These are phyloP conservation scores for Stegostoma tigrinum DNA, from an alignment of 2,113 vertebrate species.

Conservation along the genomic window DNA sequence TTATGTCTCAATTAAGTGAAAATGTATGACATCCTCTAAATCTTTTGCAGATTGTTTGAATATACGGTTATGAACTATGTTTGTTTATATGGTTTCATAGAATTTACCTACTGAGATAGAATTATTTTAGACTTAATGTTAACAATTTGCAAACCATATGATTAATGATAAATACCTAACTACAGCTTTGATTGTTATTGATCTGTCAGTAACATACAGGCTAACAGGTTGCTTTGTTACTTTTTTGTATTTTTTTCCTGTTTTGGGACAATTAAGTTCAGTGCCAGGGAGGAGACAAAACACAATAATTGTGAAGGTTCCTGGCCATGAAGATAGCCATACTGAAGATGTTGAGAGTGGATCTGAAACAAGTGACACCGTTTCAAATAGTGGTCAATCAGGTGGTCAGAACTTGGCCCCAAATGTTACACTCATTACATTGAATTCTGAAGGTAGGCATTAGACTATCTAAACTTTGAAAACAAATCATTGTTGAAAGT, in stretches of 20 bases:
- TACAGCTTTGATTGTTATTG: neutral
- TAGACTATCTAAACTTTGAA: neutral
- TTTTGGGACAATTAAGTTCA: slow-evolving; percentile 54
- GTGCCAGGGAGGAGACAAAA: slow-evolving; percentile 80
- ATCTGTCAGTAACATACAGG: neutral
- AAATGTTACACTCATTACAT: slow-evolving; percentile 92
- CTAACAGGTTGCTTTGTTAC: neutral
- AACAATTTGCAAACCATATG: neutral
- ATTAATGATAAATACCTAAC: neutral
- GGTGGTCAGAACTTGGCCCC: slow-evolving; percentile 69
- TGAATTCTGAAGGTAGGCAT: slow-evolving; percentile 85
- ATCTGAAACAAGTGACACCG: slow-evolving; percentile 86
- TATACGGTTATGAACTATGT: neutral
- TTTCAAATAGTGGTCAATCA: slow-evolving; percentile 78
- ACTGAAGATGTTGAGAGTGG: slow-evolving; percentile 88
- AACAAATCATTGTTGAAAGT: neutral
- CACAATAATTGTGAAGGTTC: slow-evolving; percentile 93
- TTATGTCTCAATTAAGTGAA: neutral
- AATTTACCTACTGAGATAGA: neutral
- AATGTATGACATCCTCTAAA: neutral
- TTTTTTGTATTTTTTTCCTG: slow-evolving; percentile 15
- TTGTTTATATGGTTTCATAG: neutral
- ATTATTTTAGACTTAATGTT: neutral
- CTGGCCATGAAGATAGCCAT: slow-evolving; percentile 81
- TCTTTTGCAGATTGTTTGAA: neutral